These are phyloP conservation scores for Drosophila pseudotakahashii DNA, from an alignment of 2,888 invertebrate species.

Conservation along the genomic window DNA sequence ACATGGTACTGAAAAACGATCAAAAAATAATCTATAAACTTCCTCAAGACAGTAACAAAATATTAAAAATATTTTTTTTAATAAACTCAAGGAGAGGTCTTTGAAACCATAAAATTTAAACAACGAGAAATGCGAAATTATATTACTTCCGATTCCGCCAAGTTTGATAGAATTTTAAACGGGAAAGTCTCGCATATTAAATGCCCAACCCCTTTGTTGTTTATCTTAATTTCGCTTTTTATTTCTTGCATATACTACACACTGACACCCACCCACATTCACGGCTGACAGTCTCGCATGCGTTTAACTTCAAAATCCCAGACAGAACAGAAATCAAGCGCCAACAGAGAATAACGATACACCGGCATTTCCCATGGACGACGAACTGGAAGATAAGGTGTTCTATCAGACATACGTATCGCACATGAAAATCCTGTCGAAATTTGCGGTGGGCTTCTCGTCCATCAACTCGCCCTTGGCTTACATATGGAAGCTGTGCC, in stretches of 20 bases:
- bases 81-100: neutral
- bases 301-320: slow-evolving; percentile 26
- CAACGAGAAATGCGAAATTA: slow-evolving; percentile 1
- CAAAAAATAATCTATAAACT: neutral
- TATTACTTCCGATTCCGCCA: slow-evolving; percentile 40
- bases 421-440: slow-evolving; percentile 93
- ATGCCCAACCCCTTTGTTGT: slow-evolving; percentile 28
- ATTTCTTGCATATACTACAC: slow-evolving; percentile 18
- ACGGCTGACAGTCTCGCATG: slow-evolving; percentile 28
- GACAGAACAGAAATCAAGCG: slow-evolving; percentile 47
- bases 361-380: slow-evolving; percentile 88
- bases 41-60: neutral
- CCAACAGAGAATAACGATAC: slow-evolving; percentile 37
- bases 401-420: slow-evolving; percentile 94
- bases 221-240: slow-evolving; percentile 30
- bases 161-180: slow-evolving; percentile 17
- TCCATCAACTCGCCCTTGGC: slow-evolving; percentile 89
- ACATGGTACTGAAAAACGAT: too few species aligned
- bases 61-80: neutral
- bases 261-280: slow-evolving; percentile 5
- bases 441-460: slow-evolving; percentile 91
- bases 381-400: slow-evolving; percentile 95
- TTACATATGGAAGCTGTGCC: slow-evolving; percentile 92
- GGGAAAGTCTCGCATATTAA: slow-evolving; percentile 15
- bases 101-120: slow-evolving; percentile 3